phyloP scores from a whole-genome alignment of 1,140 invertebrate species.

The Pseudomyrmex concolor region DNA sequence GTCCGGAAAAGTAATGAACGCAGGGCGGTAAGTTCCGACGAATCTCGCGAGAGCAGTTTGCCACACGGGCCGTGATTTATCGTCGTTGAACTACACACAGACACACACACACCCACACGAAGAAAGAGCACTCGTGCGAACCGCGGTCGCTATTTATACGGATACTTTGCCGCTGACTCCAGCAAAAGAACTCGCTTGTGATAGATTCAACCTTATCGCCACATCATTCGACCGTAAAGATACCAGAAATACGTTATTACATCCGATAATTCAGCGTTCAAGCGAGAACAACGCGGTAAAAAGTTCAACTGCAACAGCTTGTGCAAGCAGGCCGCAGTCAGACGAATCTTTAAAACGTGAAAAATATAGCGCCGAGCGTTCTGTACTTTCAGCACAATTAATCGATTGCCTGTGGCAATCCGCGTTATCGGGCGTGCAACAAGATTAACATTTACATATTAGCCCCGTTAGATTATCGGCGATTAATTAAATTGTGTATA shows the following conservation, averaged over 20 bases:
- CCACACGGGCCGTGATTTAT: constrained; percentile 54
- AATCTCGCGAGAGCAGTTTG: constrained; percentile 48
- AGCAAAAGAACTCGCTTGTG: constrained; percentile 40
- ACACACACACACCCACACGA: constrained; percentile 1
- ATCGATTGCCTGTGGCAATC: neutral
- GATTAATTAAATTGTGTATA: neutral
- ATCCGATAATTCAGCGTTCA: constrained; percentile 25
- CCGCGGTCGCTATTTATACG: constrained; percentile 25
- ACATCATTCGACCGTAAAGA: constrained; percentile 51
- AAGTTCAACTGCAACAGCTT: constrained; percentile 7
- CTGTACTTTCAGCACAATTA: neutral
- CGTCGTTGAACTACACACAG: constrained; percentile 8
- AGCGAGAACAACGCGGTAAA: neutral
- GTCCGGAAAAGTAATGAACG: constrained; percentile 57
- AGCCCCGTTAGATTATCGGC: neutral
- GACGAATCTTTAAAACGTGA: neutral
- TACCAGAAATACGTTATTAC: constrained; percentile 43
- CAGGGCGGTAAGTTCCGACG: constrained; percentile 48
- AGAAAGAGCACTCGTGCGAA: constrained; percentile 48
- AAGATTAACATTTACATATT: neutral
- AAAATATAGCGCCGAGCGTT: neutral
- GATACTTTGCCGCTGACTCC: constrained; percentile 14
- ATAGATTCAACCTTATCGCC: constrained; percentile 43
- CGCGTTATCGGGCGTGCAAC: neutral
- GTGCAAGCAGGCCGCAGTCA: neutral